phyloP scores from a whole-genome alignment of 92 coral and sea anemone species.

The Epizoanthus fatuus region DNA sequence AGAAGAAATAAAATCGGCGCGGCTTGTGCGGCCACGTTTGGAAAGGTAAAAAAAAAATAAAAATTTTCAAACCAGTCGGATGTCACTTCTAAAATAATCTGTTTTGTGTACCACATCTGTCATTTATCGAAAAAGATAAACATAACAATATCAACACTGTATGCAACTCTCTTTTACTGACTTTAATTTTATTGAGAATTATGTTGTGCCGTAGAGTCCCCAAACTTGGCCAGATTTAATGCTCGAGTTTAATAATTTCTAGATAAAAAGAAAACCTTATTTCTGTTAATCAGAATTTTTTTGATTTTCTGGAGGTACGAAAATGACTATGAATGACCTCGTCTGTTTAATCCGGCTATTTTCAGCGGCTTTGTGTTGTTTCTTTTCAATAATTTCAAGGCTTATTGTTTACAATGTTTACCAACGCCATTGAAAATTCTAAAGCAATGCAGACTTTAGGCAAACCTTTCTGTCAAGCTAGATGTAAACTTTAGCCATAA shows the following conservation, averaged over 20 bases:
- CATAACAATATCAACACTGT: not conserved
- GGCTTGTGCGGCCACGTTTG: conserved; percentile 99
- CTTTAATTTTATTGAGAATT: no score
- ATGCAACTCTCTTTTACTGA: not conserved
- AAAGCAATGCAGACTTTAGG: conserved; percentile 47
- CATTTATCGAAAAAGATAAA: not conserved
- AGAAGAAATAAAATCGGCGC: conserved; percentile 93
- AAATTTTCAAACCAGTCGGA: not conserved
- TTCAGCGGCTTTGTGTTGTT: conserved; percentile 55
- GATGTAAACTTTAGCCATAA: conserved; percentile 18
- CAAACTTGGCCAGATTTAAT: not conserved
- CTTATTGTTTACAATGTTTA: conserved; percentile 54
- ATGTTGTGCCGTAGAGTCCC: not conserved
- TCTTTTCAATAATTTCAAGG: conserved; percentile 27
- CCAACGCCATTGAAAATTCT: conserved; percentile 55
- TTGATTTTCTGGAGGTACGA: not conserved
- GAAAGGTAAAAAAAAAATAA: conserved; percentile 90
- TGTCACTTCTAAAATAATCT: not conserved
- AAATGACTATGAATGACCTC: conserved; percentile 24
- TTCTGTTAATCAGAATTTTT: no score
- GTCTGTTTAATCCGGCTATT: conserved; percentile 27
- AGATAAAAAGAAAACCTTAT: no score
- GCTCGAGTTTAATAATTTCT: no score
- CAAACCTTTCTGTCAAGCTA: conserved; percentile 61
- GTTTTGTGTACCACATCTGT: not conserved